A percentile compares a stretch with the other conserved stretches of the same genome.
phyloP scores from a whole-genome alignment of 2,797 vertebrate genomes.

The Caiman crocodilus region DNA sequence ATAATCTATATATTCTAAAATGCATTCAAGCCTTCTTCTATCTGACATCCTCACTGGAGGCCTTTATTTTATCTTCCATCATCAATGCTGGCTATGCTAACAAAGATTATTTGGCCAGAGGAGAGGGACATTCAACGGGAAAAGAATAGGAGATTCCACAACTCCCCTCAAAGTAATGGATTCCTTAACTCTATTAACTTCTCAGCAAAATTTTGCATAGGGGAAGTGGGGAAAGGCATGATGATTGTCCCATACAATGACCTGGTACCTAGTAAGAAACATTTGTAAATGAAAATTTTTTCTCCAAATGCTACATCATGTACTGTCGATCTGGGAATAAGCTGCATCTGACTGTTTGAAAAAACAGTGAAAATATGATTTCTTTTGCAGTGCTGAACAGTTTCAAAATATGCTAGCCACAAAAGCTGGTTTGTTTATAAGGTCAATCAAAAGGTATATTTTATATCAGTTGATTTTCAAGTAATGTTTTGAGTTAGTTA shows the following conservation, averaged over 20 bases:
- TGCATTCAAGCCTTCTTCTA: not conserved
- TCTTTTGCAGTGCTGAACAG: slow-evolving; percentile 53
- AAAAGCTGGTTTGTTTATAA: slow-evolving; percentile 52
- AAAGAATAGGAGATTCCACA: not conserved
- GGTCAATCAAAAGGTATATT: slow-evolving; percentile 28
- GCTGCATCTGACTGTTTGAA: not conserved
- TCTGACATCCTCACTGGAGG: not conserved
- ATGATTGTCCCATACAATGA: not conserved
- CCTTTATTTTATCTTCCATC: not conserved
- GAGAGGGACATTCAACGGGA: not conserved
- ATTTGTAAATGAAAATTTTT: not conserved
- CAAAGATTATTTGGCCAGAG: not conserved
- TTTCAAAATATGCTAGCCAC: slow-evolving; percentile 15
- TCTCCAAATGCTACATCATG: not conserved
- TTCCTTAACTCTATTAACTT: slow-evolving; percentile 22
- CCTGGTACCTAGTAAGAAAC: not conserved
- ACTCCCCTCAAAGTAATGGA: not conserved
- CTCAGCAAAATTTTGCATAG: not conserved
- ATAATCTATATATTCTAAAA: not conserved
- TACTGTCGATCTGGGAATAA: not conserved
- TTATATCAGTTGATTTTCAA: not conserved
- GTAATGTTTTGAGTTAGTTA: slow-evolving; percentile 13
- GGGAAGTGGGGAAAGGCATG: not conserved
- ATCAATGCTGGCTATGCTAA: fast-evolving
- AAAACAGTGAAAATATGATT: slow-evolving; percentile 21